Base-by-base conservation (phyloP, 1,140 invertebrate genomes). In the Psix sp. region DNA sequence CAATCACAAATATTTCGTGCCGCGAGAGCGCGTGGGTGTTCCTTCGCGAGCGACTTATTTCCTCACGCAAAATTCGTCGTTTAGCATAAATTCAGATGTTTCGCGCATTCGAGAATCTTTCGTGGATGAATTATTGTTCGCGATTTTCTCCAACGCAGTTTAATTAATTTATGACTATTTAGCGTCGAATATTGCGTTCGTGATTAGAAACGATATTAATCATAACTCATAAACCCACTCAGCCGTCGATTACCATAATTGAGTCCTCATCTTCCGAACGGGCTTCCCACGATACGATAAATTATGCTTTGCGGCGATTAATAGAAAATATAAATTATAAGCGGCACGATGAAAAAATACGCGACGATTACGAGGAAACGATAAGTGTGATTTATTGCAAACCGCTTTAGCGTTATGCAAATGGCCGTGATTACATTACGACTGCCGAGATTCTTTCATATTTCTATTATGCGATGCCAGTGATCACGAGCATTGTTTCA, bases 1-100 rank as follows among this genome's bases (percentile, higher is more conserved):
- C 65, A 67, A 57, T 42, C 63, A 71, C 38, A 60, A 80, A 81
- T 82, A 82, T 81, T 80, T 82, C 76, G 68, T 71, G 62, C 62
- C 70, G 74, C 73, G 75, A 66, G 70, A 66, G 70, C 57, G 79
- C 78, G 79, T 81, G 74, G 78, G 78, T 67, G 78, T 77, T 56
- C 62, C 66, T 17, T 33, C 73, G 57, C 70, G 66, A 57, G 72
- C 62, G 52, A 62, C 49, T 38, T 46, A 73, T 77, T n/a, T n/a
- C n/a, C n/a, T n/a, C n/a, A n/a, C n/a, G n/a, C n/a, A n/a, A n/a
- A n/a, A n/a, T n/a, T n/a, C n/a, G n/a, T n/a, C n/a, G n/a, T n/a
- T n/a, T n/a, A n/a, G n/a, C n/a, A n/a, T n/a, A n/a, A n/a, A n/a
- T n/a, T n/a, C n/a, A n/a, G n/a, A n/a, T n/a, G n/a, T n/a, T n/a